Conservation (phyloP, 2,888 invertebrate genomes). For the Scaptodrosophila latifasciaeformis region DNA sequence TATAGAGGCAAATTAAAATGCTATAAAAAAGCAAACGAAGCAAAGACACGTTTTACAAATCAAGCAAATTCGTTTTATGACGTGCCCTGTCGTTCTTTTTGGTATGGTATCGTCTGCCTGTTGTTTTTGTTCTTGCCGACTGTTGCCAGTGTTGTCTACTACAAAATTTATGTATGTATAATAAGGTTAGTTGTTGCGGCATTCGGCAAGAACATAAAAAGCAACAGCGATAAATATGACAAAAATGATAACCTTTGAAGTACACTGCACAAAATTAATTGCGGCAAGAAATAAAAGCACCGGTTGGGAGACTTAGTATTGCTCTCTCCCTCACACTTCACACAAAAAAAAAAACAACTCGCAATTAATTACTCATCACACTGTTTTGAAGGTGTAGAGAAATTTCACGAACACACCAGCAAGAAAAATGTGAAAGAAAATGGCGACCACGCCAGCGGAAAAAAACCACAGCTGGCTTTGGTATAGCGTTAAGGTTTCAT, state of each 20-base stretch:
- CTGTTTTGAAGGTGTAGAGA: background rate
- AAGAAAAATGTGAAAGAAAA: constrained; percentile 44
- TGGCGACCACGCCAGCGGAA: constrained; percentile 45
- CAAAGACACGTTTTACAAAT: constrained; percentile 67
- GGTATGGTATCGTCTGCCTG: constrained; percentile 20
- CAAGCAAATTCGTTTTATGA: constrained; percentile 64
- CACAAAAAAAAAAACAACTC: no score
- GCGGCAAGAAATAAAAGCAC: background rate
- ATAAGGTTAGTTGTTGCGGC: background rate
- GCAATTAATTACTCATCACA: constrained; percentile 56
- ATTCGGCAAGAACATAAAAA: background rate
- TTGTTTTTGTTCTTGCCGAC: background rate
- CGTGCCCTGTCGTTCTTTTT: constrained; percentile 40
- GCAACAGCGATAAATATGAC: constrained; percentile 1
- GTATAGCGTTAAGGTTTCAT: constrained; percentile 11
- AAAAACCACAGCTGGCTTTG: constrained; percentile 41
- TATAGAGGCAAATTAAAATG: constrained; percentile 67
- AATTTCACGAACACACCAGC: constrained; percentile 5
- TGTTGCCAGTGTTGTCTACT: background rate
- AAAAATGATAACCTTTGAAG: no score
- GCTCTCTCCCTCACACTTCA: background rate
- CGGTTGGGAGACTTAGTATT: background rate
- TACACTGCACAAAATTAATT: no score
- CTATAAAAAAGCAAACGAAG: constrained; percentile 66
- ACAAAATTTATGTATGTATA: no score